Base-by-base conservation (phyloP, 2,888 invertebrate species). In the Torymus texanus region DNA sequence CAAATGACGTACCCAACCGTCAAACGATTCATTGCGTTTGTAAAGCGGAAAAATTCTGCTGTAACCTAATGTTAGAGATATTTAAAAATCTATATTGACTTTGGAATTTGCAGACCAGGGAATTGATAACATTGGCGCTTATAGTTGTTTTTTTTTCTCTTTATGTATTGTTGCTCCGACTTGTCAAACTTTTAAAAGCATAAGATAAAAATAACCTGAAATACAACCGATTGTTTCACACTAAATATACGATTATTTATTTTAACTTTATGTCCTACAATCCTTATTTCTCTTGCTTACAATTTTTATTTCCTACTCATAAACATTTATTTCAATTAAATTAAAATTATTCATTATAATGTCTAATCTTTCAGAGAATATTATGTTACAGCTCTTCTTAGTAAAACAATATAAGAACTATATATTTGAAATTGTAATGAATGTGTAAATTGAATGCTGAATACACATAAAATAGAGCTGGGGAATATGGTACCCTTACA, bases 201-300 rank as follows among this genome's bases (percentile, higher is more conserved):
- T 10, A 50, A 58, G 29, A 29, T 24, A 84, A 84, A 67, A 67
- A 53, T 12, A 79, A 82, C 81, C 72, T 82, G 82, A 85, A 85
- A 85, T 85, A 85, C 84, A 85, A 80, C 83, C 84, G 80, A 83
- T 82, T 82, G 83, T 85, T 85, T 85, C 84, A 75, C 78, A 81
- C 72, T 78, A 16, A 77, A 80, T 50, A 29, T n/a, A 58, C 53
- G 53, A 59, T 24, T 74, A 41, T 41, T 68, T 24, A 41, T 41
- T 14, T 78, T 72, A 61, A 65, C 13, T 72, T 16, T 2, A 13
- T 8, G 62, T 72, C 67, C 67, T 11, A n/a, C 13, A 14, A 4
- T 68, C 10, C 18, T 18, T 61, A n/a, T 13, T 67, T 56, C 50
- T 16, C 13, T 67, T 14, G 50, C 50, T 5, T 41, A 41, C 41